Percentiles rank a stretch among this genome's conserved stretches.
These are phyloP conservation scores for Carollia perspicillata DNA, from an alignment of 2,113 vertebrate genomes.

Conservation along the genomic window DNA sequence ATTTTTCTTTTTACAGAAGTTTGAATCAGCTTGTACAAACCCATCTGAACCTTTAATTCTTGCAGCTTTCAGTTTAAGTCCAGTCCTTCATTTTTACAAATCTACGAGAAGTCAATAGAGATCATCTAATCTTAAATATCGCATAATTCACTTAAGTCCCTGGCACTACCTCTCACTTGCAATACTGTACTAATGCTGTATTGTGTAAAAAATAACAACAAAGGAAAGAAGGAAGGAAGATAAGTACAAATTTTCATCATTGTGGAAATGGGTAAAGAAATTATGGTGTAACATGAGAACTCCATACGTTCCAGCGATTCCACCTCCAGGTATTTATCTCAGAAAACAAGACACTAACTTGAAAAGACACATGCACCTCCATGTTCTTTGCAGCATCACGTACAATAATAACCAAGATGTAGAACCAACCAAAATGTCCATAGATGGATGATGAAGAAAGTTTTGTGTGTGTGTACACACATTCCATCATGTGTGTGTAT, in stretches of 20 bases:
- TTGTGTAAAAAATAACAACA: not conserved
- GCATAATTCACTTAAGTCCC: slow-evolving; percentile 91
- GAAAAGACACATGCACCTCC: not conserved
- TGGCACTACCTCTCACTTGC: slow-evolving; percentile 83
- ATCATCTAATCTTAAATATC: slow-evolving; percentile 87
- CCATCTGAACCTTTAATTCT: too few relatives aligned
- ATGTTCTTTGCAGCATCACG: not conserved
- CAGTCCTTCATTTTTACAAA: too few relatives aligned
- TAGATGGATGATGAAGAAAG: not conserved
- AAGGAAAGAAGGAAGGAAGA: not conserved
- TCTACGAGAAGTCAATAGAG: too few relatives aligned
- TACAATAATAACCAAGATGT: not conserved
- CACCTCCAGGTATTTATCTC: not conserved
- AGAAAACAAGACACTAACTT: not conserved
- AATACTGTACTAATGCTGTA: not conserved
- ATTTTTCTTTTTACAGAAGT: too few relatives aligned
- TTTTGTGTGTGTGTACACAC: not conserved
- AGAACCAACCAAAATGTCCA: not conserved
- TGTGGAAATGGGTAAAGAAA: not conserved
- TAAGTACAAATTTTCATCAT: not conserved
- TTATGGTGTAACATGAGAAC: not conserved
- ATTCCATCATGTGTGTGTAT: not conserved
- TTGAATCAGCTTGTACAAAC: too few relatives aligned
- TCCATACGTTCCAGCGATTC: not conserved
- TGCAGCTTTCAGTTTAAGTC: too few relatives aligned